Conservation (phyloP, 2,888 invertebrate genomes). For the Cheilosia scutellata region DNA sequence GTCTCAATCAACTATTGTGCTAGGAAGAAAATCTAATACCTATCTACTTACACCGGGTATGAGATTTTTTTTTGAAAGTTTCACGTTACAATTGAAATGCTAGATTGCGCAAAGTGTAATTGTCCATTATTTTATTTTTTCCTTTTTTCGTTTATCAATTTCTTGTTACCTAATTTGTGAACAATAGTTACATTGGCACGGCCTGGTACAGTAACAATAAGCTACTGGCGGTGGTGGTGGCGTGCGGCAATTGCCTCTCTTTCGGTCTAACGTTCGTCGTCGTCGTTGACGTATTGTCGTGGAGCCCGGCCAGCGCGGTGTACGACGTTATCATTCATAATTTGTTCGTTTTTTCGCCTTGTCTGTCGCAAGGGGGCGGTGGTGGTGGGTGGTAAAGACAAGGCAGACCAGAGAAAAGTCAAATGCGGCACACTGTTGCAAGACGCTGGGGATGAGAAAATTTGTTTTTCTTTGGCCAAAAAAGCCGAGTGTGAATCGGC, state of each 20-base stretch:
- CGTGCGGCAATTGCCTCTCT: constrained; percentile 41
- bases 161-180: constrained; percentile 76
- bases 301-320: constrained; percentile 21
- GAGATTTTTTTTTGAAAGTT: constrained; percentile 39
- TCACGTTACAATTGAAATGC: constrained; percentile 66
- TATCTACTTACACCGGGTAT: constrained; percentile 17
- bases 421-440: constrained; percentile 60
- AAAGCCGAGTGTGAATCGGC: not conserved
- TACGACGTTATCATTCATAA: constrained; percentile 73
- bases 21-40: not conserved
- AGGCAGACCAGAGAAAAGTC: constrained; percentile 31
- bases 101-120: constrained; percentile 74
- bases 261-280: constrained; percentile 48
- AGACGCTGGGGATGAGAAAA: constrained; percentile 72
- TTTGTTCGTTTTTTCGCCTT: constrained; percentile 49
- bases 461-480: constrained; percentile 53
- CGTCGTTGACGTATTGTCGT: constrained; percentile 32
- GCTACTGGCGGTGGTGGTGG: constrained; percentile 56
- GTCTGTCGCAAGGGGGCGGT: constrained; percentile 17
- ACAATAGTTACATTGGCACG: constrained; percentile 76
- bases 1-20: not conserved
- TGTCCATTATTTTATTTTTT: constrained; percentile 64
- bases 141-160: constrained; percentile 72
- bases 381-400: constrained; percentile 16
- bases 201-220: constrained; percentile 76